Conservation (phyloP, 2,113 vertebrate species). For the Pholis gunnellus region DNA sequence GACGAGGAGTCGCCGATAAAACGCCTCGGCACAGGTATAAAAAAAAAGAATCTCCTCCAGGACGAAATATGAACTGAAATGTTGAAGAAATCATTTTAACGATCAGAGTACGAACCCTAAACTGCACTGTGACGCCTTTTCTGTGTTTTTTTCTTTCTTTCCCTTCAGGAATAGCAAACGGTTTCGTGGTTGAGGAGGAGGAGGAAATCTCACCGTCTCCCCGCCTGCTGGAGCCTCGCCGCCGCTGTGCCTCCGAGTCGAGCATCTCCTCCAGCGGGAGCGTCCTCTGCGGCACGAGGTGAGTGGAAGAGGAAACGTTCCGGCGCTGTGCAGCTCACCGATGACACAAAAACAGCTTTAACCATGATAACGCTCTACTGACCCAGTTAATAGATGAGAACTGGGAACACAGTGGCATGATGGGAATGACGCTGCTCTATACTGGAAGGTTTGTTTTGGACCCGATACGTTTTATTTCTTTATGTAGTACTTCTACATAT, state of each 20-base stretch:
- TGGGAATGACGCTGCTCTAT: neutral
- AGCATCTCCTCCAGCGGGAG: conserved; percentile 95
- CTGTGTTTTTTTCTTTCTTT: too few species aligned
- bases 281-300: conserved; percentile 89
- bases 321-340: neutral
- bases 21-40: conserved; percentile 91
- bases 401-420: neutral
- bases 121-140: neutral
- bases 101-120: neutral
- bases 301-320: conserved; percentile 20
- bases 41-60: neutral
- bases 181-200: conserved; percentile 87
- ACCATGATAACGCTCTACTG: neutral
- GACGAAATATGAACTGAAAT: neutral
- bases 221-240: conserved; percentile 90
- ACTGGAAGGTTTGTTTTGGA: neutral
- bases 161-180: conserved; percentile 89
- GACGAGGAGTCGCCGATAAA: conserved; percentile 92
- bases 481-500: too few species aligned
- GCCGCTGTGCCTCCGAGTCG: conserved; percentile 97
- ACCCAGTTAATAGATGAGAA: neutral
- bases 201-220: conserved; percentile 80
- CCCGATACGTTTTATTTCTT: too few species aligned
- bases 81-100: too few species aligned
- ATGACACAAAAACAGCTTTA: neutral